Percentiles rank a stretch among this genome's conserved stretches.
phyloP scores from a whole-genome alignment of 2,888 invertebrate genomes.

The Apoderus coryli region DNA sequence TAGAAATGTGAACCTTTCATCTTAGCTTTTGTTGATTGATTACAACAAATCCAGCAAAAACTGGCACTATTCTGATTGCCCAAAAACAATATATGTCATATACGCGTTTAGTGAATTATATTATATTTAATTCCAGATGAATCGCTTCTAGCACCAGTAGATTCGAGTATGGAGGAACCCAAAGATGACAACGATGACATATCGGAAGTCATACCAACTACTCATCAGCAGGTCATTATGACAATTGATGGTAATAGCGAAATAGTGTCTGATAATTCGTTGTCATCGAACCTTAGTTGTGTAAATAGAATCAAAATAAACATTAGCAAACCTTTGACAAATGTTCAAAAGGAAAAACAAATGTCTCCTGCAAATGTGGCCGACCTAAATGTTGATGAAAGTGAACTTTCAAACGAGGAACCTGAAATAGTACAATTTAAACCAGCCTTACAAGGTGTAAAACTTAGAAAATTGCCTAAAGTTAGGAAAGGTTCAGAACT shows the following conservation, averaged over 20 bases:
- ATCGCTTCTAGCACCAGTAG: too few relatives aligned
- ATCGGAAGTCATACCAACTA: slow-evolving; percentile 25
- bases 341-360: slow-evolving; percentile 32
- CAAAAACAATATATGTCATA: too few relatives aligned
- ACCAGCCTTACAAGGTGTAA: slow-evolving; percentile 47
- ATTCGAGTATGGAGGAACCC: too few relatives aligned
- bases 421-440: slow-evolving; percentile 43
- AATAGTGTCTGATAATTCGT: slow-evolving; percentile 20
- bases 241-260: slow-evolving; percentile 71
- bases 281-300: slow-evolving; percentile 19
- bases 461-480: slow-evolving; percentile 55
- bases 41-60: too few relatives aligned
- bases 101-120: too few relatives aligned
- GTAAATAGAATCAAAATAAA: slow-evolving; percentile 46
- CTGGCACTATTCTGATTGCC: too few relatives aligned
- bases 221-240: slow-evolving; percentile 41
- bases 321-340: slow-evolving; percentile 65
- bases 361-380: slow-evolving; percentile 15
- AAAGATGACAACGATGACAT: background rate
- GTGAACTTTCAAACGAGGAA: slow-evolving; percentile 43
- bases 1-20: too few relatives aligned
- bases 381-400: too few relatives aligned
- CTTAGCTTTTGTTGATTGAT: too few relatives aligned
- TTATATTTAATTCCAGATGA: too few relatives aligned
- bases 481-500: slow-evolving; percentile 62